Evolutionary conservation across 2,888 invertebrate genomes (phyloP), one percentile per base, ranked within the genome.

Genomic region (Chrysolina haemoptera): DNA sequence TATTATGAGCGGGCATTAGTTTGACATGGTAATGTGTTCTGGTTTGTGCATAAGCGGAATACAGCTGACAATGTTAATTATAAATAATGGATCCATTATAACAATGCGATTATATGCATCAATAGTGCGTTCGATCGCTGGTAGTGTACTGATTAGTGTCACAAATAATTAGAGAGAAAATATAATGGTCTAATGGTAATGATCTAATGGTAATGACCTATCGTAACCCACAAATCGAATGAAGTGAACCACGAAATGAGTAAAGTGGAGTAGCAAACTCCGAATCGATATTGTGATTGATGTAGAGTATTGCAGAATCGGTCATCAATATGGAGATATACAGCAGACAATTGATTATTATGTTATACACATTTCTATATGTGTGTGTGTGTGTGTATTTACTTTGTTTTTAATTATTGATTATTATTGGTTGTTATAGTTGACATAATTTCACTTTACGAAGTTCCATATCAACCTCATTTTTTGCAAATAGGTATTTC

Each of bases 1-100:
- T 67, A 74, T 77, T 71, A 71, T 62, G 11, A 11, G 53, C 46
- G 53, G 40, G 71, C 71, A 71, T 77, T 71, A 75, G 71, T 74
- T 69, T 71, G 77, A 74, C 75, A 74, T 66, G 68, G 18, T 75
- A 77, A 77, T 71, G 75, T 67, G 53, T 69, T 74, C 63, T 65
- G 59, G 67, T 71, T 63, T 55, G 50, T 73, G 71, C 75, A 70
- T 75, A 68, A 53, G 55, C 64, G 62, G 64, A 77, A 73, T 73
- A 68, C 50, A 63, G 55, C 67, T 64, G 73, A 63, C 71, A 64
- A 70, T 71, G 68, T 71, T 76, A 75, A 77, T 77, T 75, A 71
- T 74, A 75, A 77, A 73, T 77, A 73, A 77, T 75, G 77, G 59
- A 55, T 12, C 55, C 67, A 65, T 62, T 63, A 76, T 73, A 64